phyloP scores from a whole-genome alignment of 2,888 invertebrate genomes.

The Neocrepidodera transversa region DNA sequence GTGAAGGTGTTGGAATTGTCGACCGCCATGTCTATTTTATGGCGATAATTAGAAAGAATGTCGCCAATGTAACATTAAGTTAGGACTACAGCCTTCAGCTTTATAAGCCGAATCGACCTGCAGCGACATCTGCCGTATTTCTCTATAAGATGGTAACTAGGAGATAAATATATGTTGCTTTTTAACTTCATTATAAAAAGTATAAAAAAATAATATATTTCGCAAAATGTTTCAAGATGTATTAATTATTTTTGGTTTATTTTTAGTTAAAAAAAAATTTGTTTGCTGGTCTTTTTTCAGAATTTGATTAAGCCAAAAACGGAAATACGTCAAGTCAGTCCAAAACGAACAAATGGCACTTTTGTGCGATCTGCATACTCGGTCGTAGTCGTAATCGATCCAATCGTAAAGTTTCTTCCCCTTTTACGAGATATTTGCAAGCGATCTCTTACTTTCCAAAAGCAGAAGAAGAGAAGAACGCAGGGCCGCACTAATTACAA shows the following conservation, averaged over 20 bases:
- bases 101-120: constrained; percentile 35
- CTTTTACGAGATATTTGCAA: constrained; percentile 44
- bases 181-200: no score
- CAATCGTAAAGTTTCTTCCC: constrained; percentile 50
- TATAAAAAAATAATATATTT: no score
- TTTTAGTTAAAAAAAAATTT: no score
- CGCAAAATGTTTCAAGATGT: no score
- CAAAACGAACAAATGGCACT: constrained; percentile 25
- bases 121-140: constrained; percentile 21
- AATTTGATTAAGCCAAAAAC: no score
- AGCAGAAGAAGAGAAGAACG: constrained; percentile 15
- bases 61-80: constrained; percentile 50
- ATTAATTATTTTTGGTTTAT: no score
- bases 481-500: constrained; percentile 6
- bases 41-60: constrained; percentile 55
- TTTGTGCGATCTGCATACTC: constrained; percentile 52
- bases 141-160: neutral
- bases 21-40: constrained; percentile 51
- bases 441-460: constrained; percentile 49
- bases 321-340: no score
- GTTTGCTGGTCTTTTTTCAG: no score
- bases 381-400: constrained; percentile 53
- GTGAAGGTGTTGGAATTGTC: constrained; percentile 51
- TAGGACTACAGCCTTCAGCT: constrained; percentile 40
- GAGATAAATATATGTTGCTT: neutral